Conservation (phyloP, 1,140 invertebrate species). For the Varroa destructor region DNA sequence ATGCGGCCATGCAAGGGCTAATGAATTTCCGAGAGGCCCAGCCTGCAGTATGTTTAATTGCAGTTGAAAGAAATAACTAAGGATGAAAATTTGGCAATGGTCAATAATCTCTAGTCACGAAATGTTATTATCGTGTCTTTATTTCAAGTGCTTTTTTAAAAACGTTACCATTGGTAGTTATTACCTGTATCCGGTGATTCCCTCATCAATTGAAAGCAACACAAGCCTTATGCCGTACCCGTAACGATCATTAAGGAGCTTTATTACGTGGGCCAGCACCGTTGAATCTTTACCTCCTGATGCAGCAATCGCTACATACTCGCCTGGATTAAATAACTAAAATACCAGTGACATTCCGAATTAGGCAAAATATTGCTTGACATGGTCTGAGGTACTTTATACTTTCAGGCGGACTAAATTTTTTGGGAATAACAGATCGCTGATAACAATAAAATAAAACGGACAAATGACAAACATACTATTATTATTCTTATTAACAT, state of each 20-base stretch:
- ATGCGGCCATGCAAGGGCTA: not conserved
- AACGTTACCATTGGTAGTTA: too few species aligned
- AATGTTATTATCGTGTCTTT: too few species aligned
- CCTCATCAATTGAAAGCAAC: constrained; percentile 93
- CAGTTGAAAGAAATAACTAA: constrained; percentile 11
- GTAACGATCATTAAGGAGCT: constrained; percentile 76
- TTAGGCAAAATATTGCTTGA: too few species aligned
- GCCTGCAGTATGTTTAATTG: not conserved
- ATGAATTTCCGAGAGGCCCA: constrained; percentile 55
- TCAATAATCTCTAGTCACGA: too few species aligned
- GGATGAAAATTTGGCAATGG: too few species aligned
- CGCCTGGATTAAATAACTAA: constrained; percentile 65
- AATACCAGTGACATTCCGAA: not conserved
- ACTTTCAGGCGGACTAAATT: too few species aligned
- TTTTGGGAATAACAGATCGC: too few species aligned
- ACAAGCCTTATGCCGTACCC: constrained; percentile 81
- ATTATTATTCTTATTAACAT: too few species aligned
- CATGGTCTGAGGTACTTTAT: too few species aligned
- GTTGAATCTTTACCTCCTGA: constrained; percentile 99
- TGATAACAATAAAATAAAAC: too few species aligned
- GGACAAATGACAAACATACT: too few species aligned
- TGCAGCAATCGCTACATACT: constrained; percentile 84
- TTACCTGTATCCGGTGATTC: constrained; percentile 60
- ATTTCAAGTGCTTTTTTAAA: too few species aligned
- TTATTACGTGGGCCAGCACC: constrained; percentile 80